Evolutionary conservation across 2,888 invertebrate genomes (phyloP).

Genomic region (Drosophila limbata): DNA sequence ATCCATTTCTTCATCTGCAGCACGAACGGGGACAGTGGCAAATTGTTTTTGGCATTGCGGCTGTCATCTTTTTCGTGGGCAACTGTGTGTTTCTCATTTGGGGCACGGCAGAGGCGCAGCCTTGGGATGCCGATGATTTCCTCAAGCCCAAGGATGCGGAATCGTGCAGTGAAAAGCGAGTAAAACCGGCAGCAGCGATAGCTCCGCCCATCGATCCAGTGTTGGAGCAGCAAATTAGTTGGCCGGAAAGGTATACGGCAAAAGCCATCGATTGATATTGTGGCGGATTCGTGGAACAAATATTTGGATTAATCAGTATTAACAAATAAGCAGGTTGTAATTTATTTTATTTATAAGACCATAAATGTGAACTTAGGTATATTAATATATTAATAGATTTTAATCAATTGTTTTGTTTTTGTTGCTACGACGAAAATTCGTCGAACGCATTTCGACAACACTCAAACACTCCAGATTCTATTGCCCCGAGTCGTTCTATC

Average conservation of each 20-base stretch:
- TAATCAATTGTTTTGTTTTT: constrained; percentile 29
- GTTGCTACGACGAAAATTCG: constrained; percentile 24
- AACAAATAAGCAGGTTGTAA: constrained; percentile 69
- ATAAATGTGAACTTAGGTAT: constrained; percentile 56
- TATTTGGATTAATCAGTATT: constrained; percentile 73
- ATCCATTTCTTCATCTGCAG: constrained; percentile 23
- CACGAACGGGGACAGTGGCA: constrained; percentile 89
- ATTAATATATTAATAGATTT: constrained; percentile 58
- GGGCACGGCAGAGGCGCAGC: constrained; percentile 88
- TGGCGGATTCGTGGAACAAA: constrained; percentile 38
- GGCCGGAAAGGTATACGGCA: constrained; percentile 58
- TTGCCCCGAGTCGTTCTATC: constrained; percentile 21
- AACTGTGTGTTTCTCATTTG: constrained; percentile 90
- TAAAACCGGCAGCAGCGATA: constrained; percentile 5
- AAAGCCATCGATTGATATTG: constrained; percentile 50
- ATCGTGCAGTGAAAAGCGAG: constrained; percentile 8
- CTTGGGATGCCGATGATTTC: constrained; percentile 89
- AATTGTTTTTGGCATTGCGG: constrained; percentile 89
- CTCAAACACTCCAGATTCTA: constrained; percentile 18
- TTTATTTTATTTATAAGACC: constrained; percentile 75
- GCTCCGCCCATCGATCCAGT: constrained; percentile 65
- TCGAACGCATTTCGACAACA: constrained; percentile 32
- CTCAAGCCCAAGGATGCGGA: constrained; percentile 78
- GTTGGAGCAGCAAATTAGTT: constrained; percentile 59
- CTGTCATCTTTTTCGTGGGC: constrained; percentile 89